Conservation (phyloP, 2,888 invertebrate species). For the Cheilosia variabilis region DNA sequence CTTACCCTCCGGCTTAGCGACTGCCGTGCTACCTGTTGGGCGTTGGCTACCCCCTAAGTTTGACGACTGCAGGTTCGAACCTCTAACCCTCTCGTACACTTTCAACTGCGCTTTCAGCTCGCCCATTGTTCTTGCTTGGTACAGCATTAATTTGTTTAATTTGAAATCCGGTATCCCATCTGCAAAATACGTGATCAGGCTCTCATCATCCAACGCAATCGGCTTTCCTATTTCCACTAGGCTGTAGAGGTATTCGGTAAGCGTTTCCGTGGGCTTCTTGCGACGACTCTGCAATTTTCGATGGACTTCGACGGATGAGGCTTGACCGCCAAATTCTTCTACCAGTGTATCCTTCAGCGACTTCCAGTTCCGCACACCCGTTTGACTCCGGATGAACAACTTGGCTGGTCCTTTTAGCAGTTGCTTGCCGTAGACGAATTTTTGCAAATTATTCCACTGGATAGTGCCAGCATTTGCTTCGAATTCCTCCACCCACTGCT, state of each 20-base stretch:
- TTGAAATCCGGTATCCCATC: slow-evolving; percentile 38
- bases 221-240: slow-evolving; percentile 24
- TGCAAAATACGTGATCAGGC: slow-evolving; percentile 55
- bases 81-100: slow-evolving; percentile 24
- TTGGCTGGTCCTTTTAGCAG: slow-evolving; percentile 17
- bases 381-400: slow-evolving; percentile 20
- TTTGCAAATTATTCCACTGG: slow-evolving; percentile 22
- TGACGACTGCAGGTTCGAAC: background rate
- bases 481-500: slow-evolving; percentile 21
- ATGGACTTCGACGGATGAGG: slow-evolving; percentile 51
- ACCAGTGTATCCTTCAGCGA: background rate
- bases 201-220: slow-evolving; percentile 57
- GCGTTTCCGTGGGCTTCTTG: slow-evolving; percentile 46
- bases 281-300: slow-evolving; percentile 34
- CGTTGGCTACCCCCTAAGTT: background rate
- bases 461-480: slow-evolving; percentile 19
- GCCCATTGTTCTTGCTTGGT: slow-evolving; percentile 7
- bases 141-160: background rate
- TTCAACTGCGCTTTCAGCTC: slow-evolving; percentile 25
- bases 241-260: slow-evolving; percentile 25
- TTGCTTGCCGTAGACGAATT: slow-evolving; percentile 18
- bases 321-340: slow-evolving; percentile 11
- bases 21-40: background rate
- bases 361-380: slow-evolving; percentile 7
- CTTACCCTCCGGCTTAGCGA: background rate